A percentile compares a stretch with the other conserved stretches of the same genome.
phyloP scores from a whole-genome alignment of 2,888 invertebrate genomes.

The Cryptocheilus praepositus region DNA sequence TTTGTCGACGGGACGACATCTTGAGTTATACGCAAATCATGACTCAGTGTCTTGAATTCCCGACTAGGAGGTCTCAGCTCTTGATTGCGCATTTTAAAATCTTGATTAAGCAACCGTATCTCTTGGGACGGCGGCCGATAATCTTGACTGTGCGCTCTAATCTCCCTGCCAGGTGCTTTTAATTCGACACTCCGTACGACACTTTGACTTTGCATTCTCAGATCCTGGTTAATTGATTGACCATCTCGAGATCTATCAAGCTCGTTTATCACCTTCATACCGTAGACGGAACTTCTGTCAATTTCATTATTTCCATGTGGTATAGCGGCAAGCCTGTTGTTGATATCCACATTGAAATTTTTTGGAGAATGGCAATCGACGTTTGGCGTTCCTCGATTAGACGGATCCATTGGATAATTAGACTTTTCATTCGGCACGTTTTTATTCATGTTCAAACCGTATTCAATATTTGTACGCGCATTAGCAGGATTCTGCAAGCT shows the following conservation, averaged over 20 bases:
- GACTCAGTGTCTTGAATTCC: constrained; percentile 54
- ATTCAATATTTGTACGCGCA: constrained; percentile 42
- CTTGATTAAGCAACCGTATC: constrained; percentile 47
- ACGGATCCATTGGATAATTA: constrained; percentile 48
- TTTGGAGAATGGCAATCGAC: constrained; percentile 54
- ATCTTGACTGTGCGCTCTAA: constrained; percentile 41
- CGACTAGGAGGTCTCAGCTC: constrained; percentile 58
- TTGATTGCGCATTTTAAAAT: constrained; percentile 47
- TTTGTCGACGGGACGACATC: constrained; percentile 35
- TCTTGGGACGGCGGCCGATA: constrained; percentile 50
- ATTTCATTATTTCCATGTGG: constrained; percentile 50
- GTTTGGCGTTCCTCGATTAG: constrained; percentile 36
- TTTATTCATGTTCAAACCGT: constrained; percentile 30
- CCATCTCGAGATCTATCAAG: constrained; percentile 52
- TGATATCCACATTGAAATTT: constrained; percentile 43
- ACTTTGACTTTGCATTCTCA: constrained; percentile 50
- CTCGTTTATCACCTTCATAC: constrained; percentile 55
- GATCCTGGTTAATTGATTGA: constrained; percentile 38
- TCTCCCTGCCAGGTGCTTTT: constrained; percentile 44
- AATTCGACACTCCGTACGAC: constrained; percentile 50
- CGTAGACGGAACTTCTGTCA: constrained; percentile 54
- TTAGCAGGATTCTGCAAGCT: constrained; percentile 30
- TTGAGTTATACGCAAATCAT: constrained; percentile 46
- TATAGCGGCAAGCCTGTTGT: constrained; percentile 41
- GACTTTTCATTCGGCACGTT: constrained; percentile 46